A percentile compares a stretch with the other conserved stretches of the same genome.
Evolutionary conservation across 2,888 invertebrate genomes (phyloP).

Genomic region (Megalurothrips usitatus): DNA sequence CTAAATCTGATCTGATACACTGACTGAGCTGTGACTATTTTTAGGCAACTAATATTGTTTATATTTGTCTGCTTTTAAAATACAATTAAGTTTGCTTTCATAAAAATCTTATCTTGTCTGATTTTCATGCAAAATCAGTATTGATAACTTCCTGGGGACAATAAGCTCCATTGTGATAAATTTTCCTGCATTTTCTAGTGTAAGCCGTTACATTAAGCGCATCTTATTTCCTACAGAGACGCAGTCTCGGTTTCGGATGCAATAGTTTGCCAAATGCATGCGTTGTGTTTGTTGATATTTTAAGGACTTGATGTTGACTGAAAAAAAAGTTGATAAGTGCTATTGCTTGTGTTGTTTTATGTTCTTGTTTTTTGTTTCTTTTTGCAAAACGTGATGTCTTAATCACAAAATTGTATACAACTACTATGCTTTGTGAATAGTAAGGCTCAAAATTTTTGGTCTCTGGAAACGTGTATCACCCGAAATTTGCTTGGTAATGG

Average conservation of each 20-base stretch:
- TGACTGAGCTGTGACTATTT: no score
- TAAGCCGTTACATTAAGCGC: background rate
- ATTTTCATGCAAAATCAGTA: background rate
- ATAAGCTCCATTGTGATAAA: background rate
- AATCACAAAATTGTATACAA: background rate
- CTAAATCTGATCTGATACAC: no score
- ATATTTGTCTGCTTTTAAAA: no score
- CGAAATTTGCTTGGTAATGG: background rate
- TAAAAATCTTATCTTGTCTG: no score
- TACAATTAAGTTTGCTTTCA: no score
- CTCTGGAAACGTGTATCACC: background rate
- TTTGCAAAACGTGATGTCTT: background rate
- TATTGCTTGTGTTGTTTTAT: background rate
- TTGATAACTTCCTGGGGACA: background rate
- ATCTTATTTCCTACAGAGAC: background rate
- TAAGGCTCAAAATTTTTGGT: background rate
- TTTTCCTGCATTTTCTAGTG: background rate
- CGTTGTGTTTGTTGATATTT: background rate
- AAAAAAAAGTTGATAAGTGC: no score
- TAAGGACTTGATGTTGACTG: background rate
- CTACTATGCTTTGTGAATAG: background rate
- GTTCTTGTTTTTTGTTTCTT: no score
- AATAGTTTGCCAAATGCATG: background rate
- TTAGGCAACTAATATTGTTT: no score
- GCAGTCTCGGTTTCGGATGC: background rate